Base-by-base conservation (phyloP, 1,140 invertebrate species). In the Bilobella aurantiaca region DNA sequence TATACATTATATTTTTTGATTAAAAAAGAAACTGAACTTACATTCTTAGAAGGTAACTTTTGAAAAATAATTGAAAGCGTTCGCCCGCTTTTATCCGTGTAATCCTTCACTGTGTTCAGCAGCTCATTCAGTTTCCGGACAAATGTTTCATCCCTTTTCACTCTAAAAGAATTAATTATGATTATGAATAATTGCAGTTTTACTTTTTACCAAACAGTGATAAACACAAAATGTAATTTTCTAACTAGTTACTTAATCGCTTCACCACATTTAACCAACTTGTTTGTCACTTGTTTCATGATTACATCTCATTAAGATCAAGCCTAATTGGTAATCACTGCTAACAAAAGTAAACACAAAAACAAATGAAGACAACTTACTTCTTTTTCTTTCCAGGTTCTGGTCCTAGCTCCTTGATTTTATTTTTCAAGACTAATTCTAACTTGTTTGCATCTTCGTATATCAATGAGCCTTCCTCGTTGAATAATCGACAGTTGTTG, bases 401-500 rank as follows among this genome's bases (percentile, higher is more conserved):
- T 8, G 81, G 79, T 37, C 84, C 84, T 46, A 91, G 76, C 68
- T 93, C 89, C 74, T 86, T 86, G 0, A 93, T 81, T 77, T 90
- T 93, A 57, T 90, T 87, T 74, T 87, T 86, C 27, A 98, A 78
- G 12, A 90, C 84, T 74, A 85, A 85, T 76, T 97, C 93, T 28
- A 98, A 78, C 30, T 86, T 84, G 75, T 88, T 90, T 0, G 94
- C 93, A 81, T 98, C 94, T 74, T 94, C 89, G 74, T 94, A 96
- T 73, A 98, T 95, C 72, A 88, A 85, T 0, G 93, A 96, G 29
- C 89, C 87, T 78, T 96, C 93, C 79, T 97, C 94, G 77, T 98
- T 98, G 76, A 94, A 98, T 73, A 91, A 87, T 0, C 92, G 86
- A 74, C 94, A 97, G 78, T 98, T 98, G 59, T 86, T 85, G 78